A percentile compares a stretch with the other conserved stretches of the same genome.
Evolutionary conservation across 2,888 invertebrate species (phyloP).

Genomic region (Philhelius pedissequus): DNA sequence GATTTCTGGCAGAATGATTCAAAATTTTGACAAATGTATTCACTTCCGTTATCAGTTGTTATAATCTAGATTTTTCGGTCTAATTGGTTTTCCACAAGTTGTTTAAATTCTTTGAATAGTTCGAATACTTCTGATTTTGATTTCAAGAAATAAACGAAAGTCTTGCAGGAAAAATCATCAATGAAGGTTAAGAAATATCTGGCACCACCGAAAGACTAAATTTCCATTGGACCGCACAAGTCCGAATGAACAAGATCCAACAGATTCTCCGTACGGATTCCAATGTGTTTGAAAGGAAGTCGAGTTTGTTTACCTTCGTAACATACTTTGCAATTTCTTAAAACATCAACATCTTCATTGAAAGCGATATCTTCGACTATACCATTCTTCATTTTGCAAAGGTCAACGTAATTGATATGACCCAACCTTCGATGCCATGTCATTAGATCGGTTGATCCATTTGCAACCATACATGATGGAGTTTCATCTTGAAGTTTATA

Average conservation of each 20-base stretch:
- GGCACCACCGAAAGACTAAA: background rate
- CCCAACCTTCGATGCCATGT: background rate
- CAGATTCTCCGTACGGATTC: constrained; percentile 37
- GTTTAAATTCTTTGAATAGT: background rate
- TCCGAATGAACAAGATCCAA: background rate
- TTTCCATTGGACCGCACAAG: background rate
- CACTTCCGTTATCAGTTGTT: too few relatives aligned
- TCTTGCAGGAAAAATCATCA: background rate
- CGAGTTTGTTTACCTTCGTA: constrained; percentile 61
- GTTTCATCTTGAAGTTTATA: background rate
- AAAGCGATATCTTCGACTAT: background rate
- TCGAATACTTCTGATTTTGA: background rate
- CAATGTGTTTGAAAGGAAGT: constrained; percentile 46
- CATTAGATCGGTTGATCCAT: background rate
- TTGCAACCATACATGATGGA: background rate
- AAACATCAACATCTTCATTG: background rate
- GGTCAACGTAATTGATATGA: background rate
- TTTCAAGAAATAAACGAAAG: background rate
- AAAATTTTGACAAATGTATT: too few relatives aligned
- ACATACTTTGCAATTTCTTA: background rate
- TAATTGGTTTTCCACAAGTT: too few relatives aligned
- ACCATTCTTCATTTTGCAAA: background rate
- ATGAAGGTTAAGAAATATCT: background rate
- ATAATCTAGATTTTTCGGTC: too few relatives aligned
- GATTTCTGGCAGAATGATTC: too few relatives aligned